phyloP scores from a whole-genome alignment of 2,797 vertebrate species.

The Micromesistius poutassou region DNA sequence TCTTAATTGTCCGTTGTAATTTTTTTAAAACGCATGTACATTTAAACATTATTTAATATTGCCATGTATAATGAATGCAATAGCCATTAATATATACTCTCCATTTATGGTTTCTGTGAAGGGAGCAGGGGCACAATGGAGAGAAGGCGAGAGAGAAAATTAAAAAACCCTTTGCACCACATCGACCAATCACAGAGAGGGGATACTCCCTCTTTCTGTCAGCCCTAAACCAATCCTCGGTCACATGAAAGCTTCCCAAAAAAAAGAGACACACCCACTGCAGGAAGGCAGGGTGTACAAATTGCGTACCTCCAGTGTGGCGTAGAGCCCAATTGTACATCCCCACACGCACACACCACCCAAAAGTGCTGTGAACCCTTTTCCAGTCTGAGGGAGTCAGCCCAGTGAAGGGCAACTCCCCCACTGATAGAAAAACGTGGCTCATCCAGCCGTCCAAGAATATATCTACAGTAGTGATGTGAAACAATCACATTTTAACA shows the following conservation, averaged over 20 bases:
- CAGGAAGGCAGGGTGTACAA: constrained; percentile 59
- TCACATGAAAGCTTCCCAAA: constrained; percentile 29
- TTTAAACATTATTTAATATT: not conserved
- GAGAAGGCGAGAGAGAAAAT: constrained; percentile 7
- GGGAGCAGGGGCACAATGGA: not conserved
- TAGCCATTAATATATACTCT: not conserved
- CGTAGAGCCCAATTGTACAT: constrained; percentile 25
- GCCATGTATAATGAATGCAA: not conserved
- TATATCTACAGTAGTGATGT: not conserved
- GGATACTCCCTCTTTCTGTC: constrained; percentile 19
- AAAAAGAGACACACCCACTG: constrained; percentile 54
- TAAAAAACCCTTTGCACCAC: constrained; percentile 54
- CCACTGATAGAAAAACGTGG: not conserved
- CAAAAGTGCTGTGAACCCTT: not conserved
- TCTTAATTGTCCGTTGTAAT: not conserved
- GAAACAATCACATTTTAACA: not conserved
- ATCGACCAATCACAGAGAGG: constrained; percentile 48
- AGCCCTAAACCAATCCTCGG: constrained; percentile 42
- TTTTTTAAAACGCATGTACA: not conserved
- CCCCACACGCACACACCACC: constrained; percentile 20
- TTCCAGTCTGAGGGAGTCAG: not conserved
- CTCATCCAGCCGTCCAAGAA: not conserved
- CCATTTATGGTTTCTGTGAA: not conserved
- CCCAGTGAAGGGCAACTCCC: not conserved
- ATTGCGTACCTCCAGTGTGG: constrained; percentile 25